Evolutionary conservation across 2,797 vertebrate species (phyloP), one percentile per base, ranked within the genome.

Genomic region (Loriculus beryllinus): DNA sequence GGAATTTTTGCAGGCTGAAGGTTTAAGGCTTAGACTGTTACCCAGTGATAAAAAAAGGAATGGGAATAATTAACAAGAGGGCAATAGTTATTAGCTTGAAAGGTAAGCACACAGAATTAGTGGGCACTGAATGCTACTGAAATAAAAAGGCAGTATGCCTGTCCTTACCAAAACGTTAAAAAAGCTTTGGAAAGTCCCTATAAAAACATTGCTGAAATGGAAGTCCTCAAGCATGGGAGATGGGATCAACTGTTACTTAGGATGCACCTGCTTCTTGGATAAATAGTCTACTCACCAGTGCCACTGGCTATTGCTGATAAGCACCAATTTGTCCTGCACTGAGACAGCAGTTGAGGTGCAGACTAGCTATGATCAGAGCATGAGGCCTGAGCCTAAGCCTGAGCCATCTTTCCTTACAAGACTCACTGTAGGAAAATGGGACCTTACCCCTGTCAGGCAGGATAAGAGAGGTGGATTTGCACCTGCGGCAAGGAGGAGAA

Each of bases 331-430:
- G 60, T 59, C n/a, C n/a, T 64, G 45, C 20, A 3, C 25, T 14
- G 40, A 59, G 43, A 7, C 20, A 25, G 23, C 6, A 3, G 22
- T 10, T 0, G 1, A 70, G 23, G 23, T 31, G 42, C 3, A 0
- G 31, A 11, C 26, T 26, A 54, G n/a, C 49, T 49, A 57, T 37
- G 25, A 16, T 22, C 13, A 7, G 35, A 65, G 19, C 2, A 1
- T 43, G 47, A 43, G 17, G 16, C 16, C 54, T 39, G 28, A 74
- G 12, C 54, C 63, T 59, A 21, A 64, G 37, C 67, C 63, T 64
- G 25, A 69, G 42, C 62, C 33, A 12, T 20, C 63, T 70, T 65
- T 33, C 10, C 9, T 19, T 1, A 3, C 35, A 47, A 28, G 26
- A 20, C 17, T 31, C 33, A 3, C 28, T 59, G 8, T 7, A 13